Base-by-base conservation (phyloP, 2,888 invertebrate species). In the Chymomyza procnemis region DNA sequence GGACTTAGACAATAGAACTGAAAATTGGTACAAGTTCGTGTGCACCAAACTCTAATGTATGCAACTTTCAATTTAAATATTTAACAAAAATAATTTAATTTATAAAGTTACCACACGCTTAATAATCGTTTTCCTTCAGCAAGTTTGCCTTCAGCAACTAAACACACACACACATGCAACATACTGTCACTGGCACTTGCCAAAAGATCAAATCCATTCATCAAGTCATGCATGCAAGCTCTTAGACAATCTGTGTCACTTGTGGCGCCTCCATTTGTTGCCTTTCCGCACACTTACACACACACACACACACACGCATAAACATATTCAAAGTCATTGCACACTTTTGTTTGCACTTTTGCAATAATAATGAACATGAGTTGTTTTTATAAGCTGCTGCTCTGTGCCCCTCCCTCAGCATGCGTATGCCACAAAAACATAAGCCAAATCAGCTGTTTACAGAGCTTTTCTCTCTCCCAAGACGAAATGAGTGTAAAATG, bases 381-480 rank as follows among this genome's bases (percentile, higher is more conserved):
- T 41, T 41, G 34, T 41, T 41, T 41, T 41, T 12, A 14, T 41
- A 12, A 41, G 34, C 12, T 41, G 12, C 9, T 12, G 12, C 34
- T 9, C 6, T 5, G 34, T 34, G 34, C 34, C 8, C 6, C 34
- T 30, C 34, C 34, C 6, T 12, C 34, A 41, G 1, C 50, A 50
- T 18, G 16, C 50, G 14, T 9, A 54, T 12, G 21, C 54, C 9
- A 18, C 14, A 41, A 41, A 41, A 41, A 41, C 34, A 41, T 41
- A 41, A 41, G 12, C 34, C 9, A 50, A 56, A 56, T 56, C 56
- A 56, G 56, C 56, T 56, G 56, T 56, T 26, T 6, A 4, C 26
- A 34, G 18, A 21, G 19, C 69, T 72, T 73, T 73, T 64, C 61
- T 64, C 70, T 69, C 55, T 60, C 68, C 61, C 61, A 41, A 41